Evolutionary conservation across 2,797 vertebrate species (phyloP), one percentile per base, ranked within the genome.

Genomic region (Peromyscus melanophrys): DNA sequence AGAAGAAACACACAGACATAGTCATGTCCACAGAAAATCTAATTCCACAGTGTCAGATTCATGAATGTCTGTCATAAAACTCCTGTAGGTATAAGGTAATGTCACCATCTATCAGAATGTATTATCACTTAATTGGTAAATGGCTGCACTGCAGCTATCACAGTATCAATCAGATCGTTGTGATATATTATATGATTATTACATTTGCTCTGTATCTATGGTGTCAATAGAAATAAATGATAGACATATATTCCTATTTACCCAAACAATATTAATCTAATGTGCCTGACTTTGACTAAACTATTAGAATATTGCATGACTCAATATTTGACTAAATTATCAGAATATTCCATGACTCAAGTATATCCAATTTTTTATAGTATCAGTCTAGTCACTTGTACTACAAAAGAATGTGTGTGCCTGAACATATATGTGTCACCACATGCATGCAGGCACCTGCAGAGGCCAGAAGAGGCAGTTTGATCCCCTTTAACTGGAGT

Each of bases 41-140:
- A 85, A 96, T 83, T 77, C 37, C 43, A 63, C 31, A 73, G 34
- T 65, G 46, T 94, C 52, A 69, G 40, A 59, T 69, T 91, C 23
- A 31, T 52, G 29, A 63, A 21, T n/a, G 17, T n/a, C 75, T 37
- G 14, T 40, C 13, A 76, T 4, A 17, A 34, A 85, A 61, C 46
- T 96, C 55, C 17, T 85, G 12, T 71, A 75, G 4, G 49, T 16
- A 46, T 29, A 71, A 46, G 17, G 16, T 46, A 55, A 37, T 13
- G 40, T 12, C 1, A 2, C 5, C 16, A 19, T 77, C 37, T 71
- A 29, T 14, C 23, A 23, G 5, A 65, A 55, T 49, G 31, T 82
- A 78, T 4, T 59, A 25, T 71, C 1, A 52, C 52, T 25, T 25
- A 49, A 83, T 4, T 83, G 11, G 59, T 43, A 43, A 16, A 52